A percentile compares a stretch with the other conserved stretches of the same genome.
Conservation (phyloP, 2,888 invertebrate genomes). For the Thelaira solivaga region DNA sequence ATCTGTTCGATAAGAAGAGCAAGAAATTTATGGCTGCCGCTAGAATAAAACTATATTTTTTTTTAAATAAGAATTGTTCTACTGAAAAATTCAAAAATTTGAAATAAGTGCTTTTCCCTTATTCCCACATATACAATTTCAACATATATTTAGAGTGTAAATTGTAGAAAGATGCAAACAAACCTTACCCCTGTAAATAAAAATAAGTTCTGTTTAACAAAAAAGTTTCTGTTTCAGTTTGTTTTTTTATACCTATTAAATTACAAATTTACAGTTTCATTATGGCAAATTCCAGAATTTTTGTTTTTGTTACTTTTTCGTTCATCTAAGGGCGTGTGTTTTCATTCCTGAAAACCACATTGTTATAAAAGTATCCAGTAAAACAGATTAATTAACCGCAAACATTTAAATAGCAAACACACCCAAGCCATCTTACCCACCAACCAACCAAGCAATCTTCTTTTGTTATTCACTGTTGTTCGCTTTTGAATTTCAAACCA, state of each 20-base stretch:
- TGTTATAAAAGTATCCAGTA: conserved; percentile 39
- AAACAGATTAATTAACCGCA: conserved; percentile 63
- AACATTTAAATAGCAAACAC: conserved; percentile 60
- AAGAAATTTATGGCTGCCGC: no score
- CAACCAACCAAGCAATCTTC: background rate
- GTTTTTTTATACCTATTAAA: background rate
- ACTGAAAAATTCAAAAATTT: no score
- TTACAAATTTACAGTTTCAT: no score
- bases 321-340: conserved; percentile 38
- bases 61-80: no score
- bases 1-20: no score
- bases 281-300: no score
- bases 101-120: no score
- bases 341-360: conserved; percentile 42
- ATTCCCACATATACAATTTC: no score
- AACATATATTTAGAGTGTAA: conserved; percentile 30
- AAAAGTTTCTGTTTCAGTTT: background rate
- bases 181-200: background rate
- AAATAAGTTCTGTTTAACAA: background rate
- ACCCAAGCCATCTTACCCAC: conserved; percentile 30
- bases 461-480: conserved; percentile 1
- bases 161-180: conserved; percentile 23
- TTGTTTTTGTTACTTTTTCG: conserved; percentile 1
- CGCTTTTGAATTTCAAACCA: background rate
- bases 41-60: no score